Base-by-base conservation (phyloP, 2,888 invertebrate species). In the Prosopocoilus inquinatus region DNA sequence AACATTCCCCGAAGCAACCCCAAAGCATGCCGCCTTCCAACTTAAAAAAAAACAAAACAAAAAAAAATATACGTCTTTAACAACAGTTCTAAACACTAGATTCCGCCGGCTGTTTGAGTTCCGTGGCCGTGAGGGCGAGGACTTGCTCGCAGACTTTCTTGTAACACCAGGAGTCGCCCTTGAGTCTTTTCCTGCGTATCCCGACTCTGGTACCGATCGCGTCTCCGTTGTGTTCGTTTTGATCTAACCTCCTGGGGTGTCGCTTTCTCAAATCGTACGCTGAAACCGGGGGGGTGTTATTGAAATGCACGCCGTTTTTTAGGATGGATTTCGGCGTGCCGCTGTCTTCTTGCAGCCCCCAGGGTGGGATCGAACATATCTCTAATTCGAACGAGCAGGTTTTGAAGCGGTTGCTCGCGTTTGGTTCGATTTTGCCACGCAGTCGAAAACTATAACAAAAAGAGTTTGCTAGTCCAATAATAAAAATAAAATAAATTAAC, bases 81-180 rank as follows among this genome's bases (percentile, higher is more conserved):
- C 5, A n/a, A 33, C 9, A 20, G n/a, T n/a, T n/a, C 33, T 53
- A 59, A 35, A 60, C 60, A 47, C 49, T 52, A 28, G 60, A 55
- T 41, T 58, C 55, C 35, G 38, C 49, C 11, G 55, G 58, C 41
- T 62, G 63, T 35, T 56, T 59, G 32, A 64, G 47, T 56, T 64
- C 63, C 2, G 63, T 62, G 15, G 64, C 60, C 9, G 64, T 80
- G 52, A 84, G 71, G 4, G 83, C 81, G 20, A 85, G 72, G 20
- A 90, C 83, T 71, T 89, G 85, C 74, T 90, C 89, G 71, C 89
- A 89, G 33, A 90, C 84, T 62, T 82, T 84, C 73, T 91, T 91
- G 76, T 91, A 91, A 61, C 87, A 84, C 89, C 91, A 91, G 1
- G 87, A 84, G 70, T 91, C 88, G 0, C 91, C 90, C 70, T 85